Conservation (phyloP, 2,888 invertebrate species). For the Calameuta filiformis region DNA sequence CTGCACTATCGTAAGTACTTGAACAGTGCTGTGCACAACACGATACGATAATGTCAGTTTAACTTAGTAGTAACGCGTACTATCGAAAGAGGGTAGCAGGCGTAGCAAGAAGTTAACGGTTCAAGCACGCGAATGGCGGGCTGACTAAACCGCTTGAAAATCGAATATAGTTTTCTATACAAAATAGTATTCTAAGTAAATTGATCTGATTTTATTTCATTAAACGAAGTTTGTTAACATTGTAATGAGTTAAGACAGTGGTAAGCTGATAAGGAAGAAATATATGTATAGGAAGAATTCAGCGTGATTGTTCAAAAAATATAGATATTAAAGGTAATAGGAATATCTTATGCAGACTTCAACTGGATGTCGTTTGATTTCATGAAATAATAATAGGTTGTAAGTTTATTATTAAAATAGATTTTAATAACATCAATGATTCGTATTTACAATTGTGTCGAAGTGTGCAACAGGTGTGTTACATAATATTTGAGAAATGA, state of each 20-base stretch:
- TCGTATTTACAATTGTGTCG: neutral
- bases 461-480: neutral
- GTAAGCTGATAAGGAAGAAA: neutral
- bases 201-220: neutral
- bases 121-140: neutral
- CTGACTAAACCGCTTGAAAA: neutral
- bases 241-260: neutral
- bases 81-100: too few species aligned
- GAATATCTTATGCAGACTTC: neutral
- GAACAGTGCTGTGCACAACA: too few species aligned
- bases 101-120: neutral
- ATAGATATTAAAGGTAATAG: neutral
- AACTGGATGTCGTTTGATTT: neutral
- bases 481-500: neutral
- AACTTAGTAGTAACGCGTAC: too few species aligned
- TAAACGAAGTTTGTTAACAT: neutral
- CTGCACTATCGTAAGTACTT: too few species aligned
- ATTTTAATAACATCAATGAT: conserved; percentile 7
- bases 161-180: neutral
- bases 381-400: neutral
- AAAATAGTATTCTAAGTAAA: neutral
- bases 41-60: neutral
- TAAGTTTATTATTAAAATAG: conserved; percentile 1
- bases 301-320: neutral
- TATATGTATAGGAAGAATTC: neutral